Evolutionary conservation across 2,797 vertebrate genomes (phyloP).

Genomic region (Aldrovandia affinis): DNA sequence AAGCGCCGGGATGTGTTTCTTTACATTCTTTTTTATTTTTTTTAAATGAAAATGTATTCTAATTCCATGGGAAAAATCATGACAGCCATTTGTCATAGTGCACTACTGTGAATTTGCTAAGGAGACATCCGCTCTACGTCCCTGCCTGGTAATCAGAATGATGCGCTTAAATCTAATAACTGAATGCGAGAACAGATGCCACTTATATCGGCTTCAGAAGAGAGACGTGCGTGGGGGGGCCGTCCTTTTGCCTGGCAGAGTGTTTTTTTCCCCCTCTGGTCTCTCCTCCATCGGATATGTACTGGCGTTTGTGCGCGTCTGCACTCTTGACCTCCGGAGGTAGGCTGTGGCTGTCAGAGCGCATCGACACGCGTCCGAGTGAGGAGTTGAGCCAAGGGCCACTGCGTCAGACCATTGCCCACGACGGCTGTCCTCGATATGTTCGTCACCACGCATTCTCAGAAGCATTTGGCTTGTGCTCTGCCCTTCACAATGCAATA

Average conservation of each 20-base stretch:
- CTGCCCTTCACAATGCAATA: neutral
- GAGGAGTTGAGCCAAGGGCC: neutral
- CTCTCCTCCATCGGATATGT: slow-evolving; percentile 11
- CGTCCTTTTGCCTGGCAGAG: neutral
- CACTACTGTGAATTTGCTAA: slow-evolving; percentile 10
- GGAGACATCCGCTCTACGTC: neutral
- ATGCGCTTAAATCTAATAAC: slow-evolving; percentile 30
- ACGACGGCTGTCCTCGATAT: neutral
- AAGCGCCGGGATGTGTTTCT: neutral
- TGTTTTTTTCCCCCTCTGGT: slow-evolving; percentile 7
- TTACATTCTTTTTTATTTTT: neutral
- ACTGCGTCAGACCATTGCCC: neutral
- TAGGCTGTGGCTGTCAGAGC: neutral
- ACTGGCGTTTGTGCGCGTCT: neutral
- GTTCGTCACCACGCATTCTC: neutral
- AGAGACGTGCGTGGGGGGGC: neutral
- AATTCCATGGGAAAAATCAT: neutral
- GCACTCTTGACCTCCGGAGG: neutral
- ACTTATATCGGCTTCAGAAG: slow-evolving; percentile 13
- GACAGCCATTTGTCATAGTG: neutral
- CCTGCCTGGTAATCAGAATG: slow-evolving; percentile 13
- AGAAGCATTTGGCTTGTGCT: neutral
- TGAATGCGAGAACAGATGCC: slow-evolving; percentile 30
- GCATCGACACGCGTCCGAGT: neutral
- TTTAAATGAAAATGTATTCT: neutral